Evolutionary conservation across 2,888 invertebrate species (phyloP).

Genomic region (Melanargia galathea): DNA sequence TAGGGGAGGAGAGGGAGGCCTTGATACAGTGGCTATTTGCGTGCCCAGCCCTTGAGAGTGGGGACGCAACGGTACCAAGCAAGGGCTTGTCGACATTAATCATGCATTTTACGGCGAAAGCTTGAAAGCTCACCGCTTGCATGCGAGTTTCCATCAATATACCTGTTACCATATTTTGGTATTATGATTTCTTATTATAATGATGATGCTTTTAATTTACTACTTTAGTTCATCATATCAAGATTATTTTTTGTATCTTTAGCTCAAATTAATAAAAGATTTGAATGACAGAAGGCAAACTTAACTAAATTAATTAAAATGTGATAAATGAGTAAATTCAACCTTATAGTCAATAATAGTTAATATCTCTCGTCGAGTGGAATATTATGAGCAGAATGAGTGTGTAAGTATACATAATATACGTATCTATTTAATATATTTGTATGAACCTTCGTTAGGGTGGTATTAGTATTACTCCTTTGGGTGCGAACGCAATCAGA

Average conservation of each 20-base stretch:
- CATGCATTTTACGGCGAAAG: constrained; percentile 76
- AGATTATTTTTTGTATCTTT: constrained; percentile 2
- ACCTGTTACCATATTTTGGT: constrained; percentile 47
- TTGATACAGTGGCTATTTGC: constrained; percentile 53
- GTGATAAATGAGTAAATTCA: too few species aligned
- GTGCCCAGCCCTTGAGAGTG: constrained; percentile 70
- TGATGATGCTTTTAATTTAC: constrained; percentile 17
- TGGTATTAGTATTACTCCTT: too few species aligned
- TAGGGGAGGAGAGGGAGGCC: constrained; percentile 54
- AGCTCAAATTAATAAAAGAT: background rate
- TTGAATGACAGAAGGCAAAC: background rate
- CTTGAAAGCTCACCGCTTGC: constrained; percentile 71
- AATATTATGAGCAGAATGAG: too few species aligned
- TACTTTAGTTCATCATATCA: constrained; percentile 1
- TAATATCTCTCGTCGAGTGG: too few species aligned
- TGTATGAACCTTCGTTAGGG: too few species aligned
- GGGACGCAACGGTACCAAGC: constrained; percentile 74
- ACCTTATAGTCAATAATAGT: too few species aligned
- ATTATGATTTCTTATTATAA: constrained; percentile 30
- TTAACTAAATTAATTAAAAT: too few species aligned
- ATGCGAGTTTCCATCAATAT: constrained; percentile 64
- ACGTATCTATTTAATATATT: too few species aligned
- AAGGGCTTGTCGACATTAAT: constrained; percentile 76
- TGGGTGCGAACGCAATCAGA: background rate
- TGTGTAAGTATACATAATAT: too few species aligned